phyloP scores from a whole-genome alignment of 2,113 vertebrate species.

The Isurus oxyrinchus region DNA sequence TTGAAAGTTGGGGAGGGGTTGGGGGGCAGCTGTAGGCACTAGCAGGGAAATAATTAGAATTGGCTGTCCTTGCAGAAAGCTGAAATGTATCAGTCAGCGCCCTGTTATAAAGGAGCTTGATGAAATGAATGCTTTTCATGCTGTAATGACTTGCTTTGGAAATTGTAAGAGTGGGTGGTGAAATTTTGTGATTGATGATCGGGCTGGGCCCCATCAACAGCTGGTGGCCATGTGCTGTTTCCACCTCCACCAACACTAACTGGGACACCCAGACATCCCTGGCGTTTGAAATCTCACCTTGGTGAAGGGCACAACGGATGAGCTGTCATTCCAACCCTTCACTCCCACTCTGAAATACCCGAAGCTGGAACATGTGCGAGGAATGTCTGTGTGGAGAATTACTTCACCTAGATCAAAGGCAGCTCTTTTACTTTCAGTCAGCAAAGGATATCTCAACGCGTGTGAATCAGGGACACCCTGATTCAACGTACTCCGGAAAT shows the following conservation, averaged over 20 bases:
- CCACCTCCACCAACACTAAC: background rate
- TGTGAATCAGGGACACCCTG: background rate
- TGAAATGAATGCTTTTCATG: constrained; percentile 17
- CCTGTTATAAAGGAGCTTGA: constrained; percentile 14
- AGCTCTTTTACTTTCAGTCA: background rate
- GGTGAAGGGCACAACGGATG: background rate
- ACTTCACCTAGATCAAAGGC: background rate
- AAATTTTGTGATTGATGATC: constrained; percentile 29
- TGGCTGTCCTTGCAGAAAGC: background rate
- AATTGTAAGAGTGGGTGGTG: background rate
- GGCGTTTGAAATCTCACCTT: background rate
- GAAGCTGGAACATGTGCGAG: background rate
- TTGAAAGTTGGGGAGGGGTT: background rate
- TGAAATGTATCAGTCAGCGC: constrained; percentile 29
- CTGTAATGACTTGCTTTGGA: constrained; percentile 25
- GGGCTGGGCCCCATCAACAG: background rate
- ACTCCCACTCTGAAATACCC: background rate
- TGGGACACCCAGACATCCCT: background rate
- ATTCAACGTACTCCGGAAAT: background rate
- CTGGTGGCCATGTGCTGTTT: constrained; percentile 33
- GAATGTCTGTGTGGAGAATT: background rate
- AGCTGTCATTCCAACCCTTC: constrained; percentile 8
- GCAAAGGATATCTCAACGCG: background rate
- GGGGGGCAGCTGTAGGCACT: background rate
- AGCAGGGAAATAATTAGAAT: background rate